Conservation (phyloP, 2,113 vertebrate genomes). For the Nothobranchius furzeri region DNA sequence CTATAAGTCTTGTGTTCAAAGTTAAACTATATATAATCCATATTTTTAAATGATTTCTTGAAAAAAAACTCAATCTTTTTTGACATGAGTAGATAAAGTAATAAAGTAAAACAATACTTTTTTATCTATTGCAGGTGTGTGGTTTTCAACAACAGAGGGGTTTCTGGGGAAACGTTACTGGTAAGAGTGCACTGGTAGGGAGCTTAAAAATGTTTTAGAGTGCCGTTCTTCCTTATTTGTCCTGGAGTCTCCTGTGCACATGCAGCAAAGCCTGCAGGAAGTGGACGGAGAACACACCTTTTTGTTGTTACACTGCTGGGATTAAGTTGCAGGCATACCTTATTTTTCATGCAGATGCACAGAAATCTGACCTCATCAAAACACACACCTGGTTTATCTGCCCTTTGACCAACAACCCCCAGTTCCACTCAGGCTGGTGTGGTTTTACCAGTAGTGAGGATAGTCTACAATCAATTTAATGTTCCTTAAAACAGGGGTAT, state of each 20-base stretch:
- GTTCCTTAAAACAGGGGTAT: background rate
- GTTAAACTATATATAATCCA: too few species aligned
- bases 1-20: too few species aligned
- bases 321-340: slow-evolving; percentile 57
- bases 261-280: slow-evolving; percentile 27
- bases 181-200: slow-evolving; percentile 78
- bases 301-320: slow-evolving; percentile 52
- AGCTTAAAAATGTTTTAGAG: too few species aligned
- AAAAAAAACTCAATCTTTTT: too few species aligned
- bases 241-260: slow-evolving; percentile 22
- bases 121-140: slow-evolving; percentile 84
- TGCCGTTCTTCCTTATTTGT: slow-evolving; percentile 7
- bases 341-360: slow-evolving; percentile 46
- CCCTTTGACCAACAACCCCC: slow-evolving; percentile 49
- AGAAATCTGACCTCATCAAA: slow-evolving; percentile 47
- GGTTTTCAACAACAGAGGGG: slow-evolving; percentile 87
- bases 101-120: too few species aligned
- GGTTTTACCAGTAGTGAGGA: slow-evolving; percentile 20
- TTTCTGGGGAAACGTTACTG: slow-evolving; percentile 91
- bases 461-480: slow-evolving; percentile 34
- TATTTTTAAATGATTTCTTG: too few species aligned
- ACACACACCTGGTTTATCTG: slow-evolving; percentile 58
- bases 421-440: slow-evolving; percentile 5
- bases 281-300: slow-evolving; percentile 12
- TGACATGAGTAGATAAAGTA: too few species aligned